Percentiles rank a stretch among this genome's conserved stretches.
Evolutionary conservation across 2,888 invertebrate genomes (phyloP).

Genomic region (Stenichneumon culpator): DNA sequence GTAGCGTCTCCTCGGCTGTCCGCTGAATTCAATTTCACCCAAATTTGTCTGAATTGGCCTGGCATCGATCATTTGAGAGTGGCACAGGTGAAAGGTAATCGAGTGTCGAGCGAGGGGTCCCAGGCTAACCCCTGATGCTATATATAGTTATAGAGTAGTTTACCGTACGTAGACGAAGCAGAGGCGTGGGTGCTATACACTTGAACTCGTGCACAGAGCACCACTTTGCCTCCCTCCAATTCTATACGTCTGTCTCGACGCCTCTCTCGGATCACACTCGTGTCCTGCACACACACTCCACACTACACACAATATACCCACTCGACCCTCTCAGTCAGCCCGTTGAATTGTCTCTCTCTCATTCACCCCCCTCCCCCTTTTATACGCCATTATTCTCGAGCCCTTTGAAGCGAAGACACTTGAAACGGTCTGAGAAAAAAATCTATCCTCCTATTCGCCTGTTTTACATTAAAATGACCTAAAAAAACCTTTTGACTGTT

Average conservation of each 20-base stretch:
- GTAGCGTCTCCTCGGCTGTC: slow-evolving; percentile 16
- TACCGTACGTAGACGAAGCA: slow-evolving; percentile 19
- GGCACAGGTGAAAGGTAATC: slow-evolving; percentile 59
- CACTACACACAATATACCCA: slow-evolving; percentile 32
- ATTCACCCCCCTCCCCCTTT: background rate
- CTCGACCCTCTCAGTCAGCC: slow-evolving; percentile 62
- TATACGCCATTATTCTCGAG: slow-evolving; percentile 12
- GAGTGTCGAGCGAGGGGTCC: slow-evolving; percentile 29
- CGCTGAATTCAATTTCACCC: slow-evolving; percentile 5
- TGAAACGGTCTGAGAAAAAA: slow-evolving; percentile 44
- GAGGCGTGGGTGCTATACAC: slow-evolving; percentile 46
- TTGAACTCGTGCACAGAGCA: slow-evolving; percentile 63
- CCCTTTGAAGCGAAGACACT: slow-evolving; percentile 51
- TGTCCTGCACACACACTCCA: slow-evolving; percentile 31
- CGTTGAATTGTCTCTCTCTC: slow-evolving; percentile 47
- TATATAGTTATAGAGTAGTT: slow-evolving; percentile 11
- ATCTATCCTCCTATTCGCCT: slow-evolving; percentile 9
- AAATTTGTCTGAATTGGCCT: slow-evolving; percentile 55
- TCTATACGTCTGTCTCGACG: slow-evolving; percentile 49
- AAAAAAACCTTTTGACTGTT: background rate
- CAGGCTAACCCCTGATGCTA: background rate
- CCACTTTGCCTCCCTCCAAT: slow-evolving; percentile 59
- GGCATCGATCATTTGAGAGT: slow-evolving; percentile 56
- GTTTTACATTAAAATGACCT: background rate
- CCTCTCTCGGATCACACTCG: slow-evolving; percentile 52